A percentile compares a stretch with the other conserved stretches of the same genome.
Evolutionary conservation across 2,113 vertebrate species (phyloP).

Genomic region (Cyanistes caeruleus): DNA sequence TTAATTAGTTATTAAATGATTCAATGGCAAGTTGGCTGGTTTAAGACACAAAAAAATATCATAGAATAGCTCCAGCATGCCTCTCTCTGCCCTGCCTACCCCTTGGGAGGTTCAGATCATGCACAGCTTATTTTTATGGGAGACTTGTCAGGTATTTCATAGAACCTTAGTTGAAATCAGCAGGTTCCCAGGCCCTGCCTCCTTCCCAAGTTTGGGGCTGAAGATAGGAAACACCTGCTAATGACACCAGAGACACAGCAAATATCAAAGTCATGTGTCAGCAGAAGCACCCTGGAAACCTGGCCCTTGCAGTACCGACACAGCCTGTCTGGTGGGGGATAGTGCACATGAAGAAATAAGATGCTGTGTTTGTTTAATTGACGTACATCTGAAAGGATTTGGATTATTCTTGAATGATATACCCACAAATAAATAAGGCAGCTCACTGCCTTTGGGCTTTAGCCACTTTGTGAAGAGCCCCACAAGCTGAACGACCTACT

Average conservation of each 20-base stretch:
- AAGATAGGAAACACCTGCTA: slow-evolving; percentile 48
- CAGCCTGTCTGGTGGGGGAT: not conserved
- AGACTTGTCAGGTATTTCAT: slow-evolving; percentile 40
- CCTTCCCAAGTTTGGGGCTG: slow-evolving; percentile 12
- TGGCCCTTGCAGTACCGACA: not conserved
- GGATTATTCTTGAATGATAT: not conserved
- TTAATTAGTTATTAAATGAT: slow-evolving; percentile 60
- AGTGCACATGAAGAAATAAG: not conserved
- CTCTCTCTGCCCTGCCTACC: slow-evolving; percentile 27
- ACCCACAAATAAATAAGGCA: not conserved
- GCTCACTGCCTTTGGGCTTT: not conserved
- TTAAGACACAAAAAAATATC: not conserved
- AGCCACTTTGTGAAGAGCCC: not conserved
- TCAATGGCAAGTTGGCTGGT: slow-evolving; percentile 42
- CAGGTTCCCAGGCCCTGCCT: slow-evolving; percentile 11
- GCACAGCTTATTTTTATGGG: not conserved
- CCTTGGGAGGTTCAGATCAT: slow-evolving; percentile 39
- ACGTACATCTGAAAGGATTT: not conserved
- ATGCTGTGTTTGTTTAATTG: not conserved
- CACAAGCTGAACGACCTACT: not conserved
- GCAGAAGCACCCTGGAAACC: not conserved
- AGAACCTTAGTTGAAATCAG: slow-evolving; percentile 5
- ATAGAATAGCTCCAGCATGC: not conserved
- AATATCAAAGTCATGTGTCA: not conserved
- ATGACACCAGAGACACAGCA: not conserved